Conservation (phyloP, 2,888 invertebrate genomes). For the Plagodis dolabraria region DNA sequence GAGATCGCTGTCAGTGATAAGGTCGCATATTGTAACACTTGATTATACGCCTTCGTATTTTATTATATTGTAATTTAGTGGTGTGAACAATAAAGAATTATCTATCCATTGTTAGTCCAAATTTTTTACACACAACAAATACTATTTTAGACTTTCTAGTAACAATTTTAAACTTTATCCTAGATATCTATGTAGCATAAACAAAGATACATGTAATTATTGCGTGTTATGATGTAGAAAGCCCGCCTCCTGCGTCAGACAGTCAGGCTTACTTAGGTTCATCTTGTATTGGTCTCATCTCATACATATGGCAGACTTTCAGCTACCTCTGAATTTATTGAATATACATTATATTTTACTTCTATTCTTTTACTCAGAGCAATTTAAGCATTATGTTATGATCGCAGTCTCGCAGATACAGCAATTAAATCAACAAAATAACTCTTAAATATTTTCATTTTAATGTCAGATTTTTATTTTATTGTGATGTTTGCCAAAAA, state of each 20-base stretch:
- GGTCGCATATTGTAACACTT: too few species aligned
- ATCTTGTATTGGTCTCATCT: constrained; percentile 5
- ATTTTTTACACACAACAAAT: not conserved
- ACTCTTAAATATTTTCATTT: constrained; percentile 6
- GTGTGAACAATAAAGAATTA: too few species aligned
- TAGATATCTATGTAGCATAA: constrained; percentile 19
- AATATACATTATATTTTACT: not conserved
- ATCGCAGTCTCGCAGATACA: too few species aligned
- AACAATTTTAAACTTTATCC: constrained; percentile 11
- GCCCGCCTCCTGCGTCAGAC: constrained; percentile 10
- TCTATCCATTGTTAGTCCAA: not conserved
- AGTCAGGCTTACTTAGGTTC: constrained; percentile 5
- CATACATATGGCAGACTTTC: not conserved
- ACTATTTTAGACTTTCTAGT: constrained; percentile 13
- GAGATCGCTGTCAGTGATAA: too few species aligned
- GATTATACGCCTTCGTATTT: too few species aligned
- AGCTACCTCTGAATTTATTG: not conserved
- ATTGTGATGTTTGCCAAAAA: constrained; percentile 24
- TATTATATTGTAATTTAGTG: too few species aligned
- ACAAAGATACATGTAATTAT: constrained; percentile 15
- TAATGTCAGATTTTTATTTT: constrained; percentile 21
- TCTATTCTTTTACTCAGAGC: not conserved
- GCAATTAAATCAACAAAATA: too few species aligned
- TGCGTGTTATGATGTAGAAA: constrained; percentile 18
- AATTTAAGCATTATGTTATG: not conserved